A percentile compares a stretch with the other conserved stretches of the same genome.
Evolutionary conservation across 2,888 invertebrate genomes (phyloP).

Genomic region (Sarcophaga subvicina): DNA sequence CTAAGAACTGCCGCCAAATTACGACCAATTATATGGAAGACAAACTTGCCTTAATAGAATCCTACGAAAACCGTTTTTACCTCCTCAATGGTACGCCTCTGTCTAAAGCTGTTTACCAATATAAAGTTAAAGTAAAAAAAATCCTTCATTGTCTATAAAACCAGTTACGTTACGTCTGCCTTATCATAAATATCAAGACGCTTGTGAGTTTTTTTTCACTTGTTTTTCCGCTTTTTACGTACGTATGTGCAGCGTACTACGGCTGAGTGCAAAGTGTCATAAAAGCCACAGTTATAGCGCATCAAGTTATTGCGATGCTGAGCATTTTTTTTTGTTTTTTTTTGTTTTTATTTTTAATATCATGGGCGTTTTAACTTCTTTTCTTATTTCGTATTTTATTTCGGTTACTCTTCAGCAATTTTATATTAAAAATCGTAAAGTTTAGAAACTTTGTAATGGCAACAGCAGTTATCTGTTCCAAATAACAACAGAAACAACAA

Average conservation of each 20-base stretch:
- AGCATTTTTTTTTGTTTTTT: constrained; percentile 76
- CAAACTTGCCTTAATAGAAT: too few species aligned
- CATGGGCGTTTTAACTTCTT: constrained; percentile 79
- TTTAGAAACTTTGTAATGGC: constrained; percentile 80
- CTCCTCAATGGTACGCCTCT: neutral
- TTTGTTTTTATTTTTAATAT: constrained; percentile 78
- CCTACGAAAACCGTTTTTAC: too few species aligned
- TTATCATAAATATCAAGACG: constrained; percentile 24
- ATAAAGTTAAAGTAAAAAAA: too few species aligned
- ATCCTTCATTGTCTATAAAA: constrained; percentile 19
- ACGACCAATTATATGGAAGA: too few species aligned
- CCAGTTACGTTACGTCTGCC: constrained; percentile 21
- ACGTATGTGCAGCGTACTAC: neutral
- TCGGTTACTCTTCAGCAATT: constrained; percentile 67
- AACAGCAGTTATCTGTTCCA: constrained; percentile 63
- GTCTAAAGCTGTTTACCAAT: neutral
- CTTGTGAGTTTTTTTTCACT: neutral
- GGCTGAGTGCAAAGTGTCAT: constrained; percentile 61
- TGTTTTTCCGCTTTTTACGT: constrained; percentile 18
- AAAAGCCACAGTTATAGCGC: constrained; percentile 72
- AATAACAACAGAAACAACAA: constrained; percentile 15
- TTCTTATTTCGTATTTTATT: constrained; percentile 53
- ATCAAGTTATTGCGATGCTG: constrained; percentile 73
- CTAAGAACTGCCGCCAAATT: too few species aligned
- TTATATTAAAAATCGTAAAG: constrained; percentile 79